Conservation (phyloP, 2,797 vertebrate genomes). For the Brachyrhaphis roseni region DNA sequence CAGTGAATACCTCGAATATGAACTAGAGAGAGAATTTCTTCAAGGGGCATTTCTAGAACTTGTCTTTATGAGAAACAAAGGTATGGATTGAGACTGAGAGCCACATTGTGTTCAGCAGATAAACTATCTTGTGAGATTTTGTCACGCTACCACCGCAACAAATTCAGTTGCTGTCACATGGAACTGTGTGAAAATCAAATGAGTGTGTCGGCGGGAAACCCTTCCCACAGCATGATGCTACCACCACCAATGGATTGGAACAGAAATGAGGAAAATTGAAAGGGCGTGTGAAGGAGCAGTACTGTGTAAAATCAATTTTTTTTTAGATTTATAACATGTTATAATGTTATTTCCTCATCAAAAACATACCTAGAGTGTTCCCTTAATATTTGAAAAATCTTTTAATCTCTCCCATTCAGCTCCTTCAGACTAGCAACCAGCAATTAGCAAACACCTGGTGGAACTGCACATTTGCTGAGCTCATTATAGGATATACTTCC, state of each 20-base stretch:
- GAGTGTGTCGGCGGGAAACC: background rate
- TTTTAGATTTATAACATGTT: too few species aligned
- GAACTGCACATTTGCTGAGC: too few species aligned
- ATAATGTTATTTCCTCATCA: too few species aligned
- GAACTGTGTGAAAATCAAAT: background rate
- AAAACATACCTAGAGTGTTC: too few species aligned
- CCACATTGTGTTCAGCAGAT: background rate
- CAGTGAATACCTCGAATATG: conserved; percentile 45
- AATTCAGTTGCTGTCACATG: background rate
- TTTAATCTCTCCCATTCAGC: too few species aligned
- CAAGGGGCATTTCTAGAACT: background rate
- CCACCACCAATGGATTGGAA: background rate
- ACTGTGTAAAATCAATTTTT: too few species aligned
- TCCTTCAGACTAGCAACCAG: too few species aligned
- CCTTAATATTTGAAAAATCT: too few species aligned
- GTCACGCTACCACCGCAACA: background rate
- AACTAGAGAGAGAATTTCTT: conserved; percentile 15
- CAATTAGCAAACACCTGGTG: too few species aligned
- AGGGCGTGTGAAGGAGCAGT: background rate
- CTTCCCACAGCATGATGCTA: background rate
- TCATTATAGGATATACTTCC: too few species aligned
- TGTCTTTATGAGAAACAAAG: background rate
- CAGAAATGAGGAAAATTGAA: background rate
- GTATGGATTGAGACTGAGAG: background rate
- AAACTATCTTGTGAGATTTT: background rate